Base-by-base conservation (phyloP, 2,888 invertebrate genomes). In the Polia nebulosa region DNA sequence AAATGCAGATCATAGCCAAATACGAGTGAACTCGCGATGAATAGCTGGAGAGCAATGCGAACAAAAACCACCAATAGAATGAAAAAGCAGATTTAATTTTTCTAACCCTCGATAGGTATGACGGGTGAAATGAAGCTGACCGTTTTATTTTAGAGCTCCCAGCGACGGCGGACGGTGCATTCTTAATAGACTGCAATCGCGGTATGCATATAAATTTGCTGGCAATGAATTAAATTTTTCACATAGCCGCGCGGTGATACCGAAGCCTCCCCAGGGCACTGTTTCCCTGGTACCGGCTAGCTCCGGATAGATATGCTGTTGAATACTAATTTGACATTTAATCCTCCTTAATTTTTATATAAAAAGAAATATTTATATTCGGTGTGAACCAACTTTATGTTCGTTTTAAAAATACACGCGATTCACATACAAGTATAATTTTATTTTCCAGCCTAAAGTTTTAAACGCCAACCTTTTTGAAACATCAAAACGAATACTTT, bases 121-220 rank as follows among this genome's bases (percentile, higher is more conserved):
- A 86, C 80, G 80, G 81, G 85, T 87, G 86, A 86, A 88, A 89
- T 88, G 82, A 87, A 87, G 88, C 89, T 90, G 89, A 86, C 89
- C 89, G 84, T 89, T 90, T 89, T 89, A 89, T 88, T 90, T 91
- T 85, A 88, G 83, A 86, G 76, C 82, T 80, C 82, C 71, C 65
- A 51, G 80, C 69, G 85, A 85, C 88, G 89, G 86, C 81, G 76
- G 84, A 88, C 83, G 87, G 88, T 92, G 93, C 92, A 93, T 93
- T 92, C 90, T 89, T 92, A 92, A 92, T 92, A 91, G 88, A 92
- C 85, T 92, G 90, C 92, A 91, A 88, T 76, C 88, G 88, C 83
- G 93, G 92, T 89, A 92, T 94, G 93, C 93, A 94, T 94, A 94
- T 90, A 91, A 94, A 92, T 92, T 88, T 85, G 82, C 84, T 78